These are phyloP conservation scores for Cydia amplana DNA, from an alignment of 1,140 invertebrate genomes.

Conservation along the genomic window DNA sequence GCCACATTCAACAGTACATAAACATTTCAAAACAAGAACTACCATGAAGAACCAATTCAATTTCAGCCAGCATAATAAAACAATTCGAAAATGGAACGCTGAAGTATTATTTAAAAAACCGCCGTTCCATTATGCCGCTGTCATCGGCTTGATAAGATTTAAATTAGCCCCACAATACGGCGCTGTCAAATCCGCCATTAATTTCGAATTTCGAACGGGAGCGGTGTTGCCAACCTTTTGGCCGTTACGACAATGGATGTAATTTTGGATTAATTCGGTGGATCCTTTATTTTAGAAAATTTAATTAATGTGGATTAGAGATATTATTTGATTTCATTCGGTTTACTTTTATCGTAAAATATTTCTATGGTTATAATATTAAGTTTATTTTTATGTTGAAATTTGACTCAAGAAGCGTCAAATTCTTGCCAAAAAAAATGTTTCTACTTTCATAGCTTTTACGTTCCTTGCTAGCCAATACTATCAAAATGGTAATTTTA, in stretches of 20 bases:
- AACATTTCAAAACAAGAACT: constrained; percentile 14
- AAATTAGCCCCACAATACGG: constrained; percentile 77
- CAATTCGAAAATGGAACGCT: constrained; percentile 53
- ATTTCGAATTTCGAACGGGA: constrained; percentile 77
- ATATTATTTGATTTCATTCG: not conserved
- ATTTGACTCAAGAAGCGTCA: too few relatives aligned
- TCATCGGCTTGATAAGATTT: constrained; percentile 79
- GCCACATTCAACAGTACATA: not conserved
- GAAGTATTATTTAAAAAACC: constrained; percentile 68
- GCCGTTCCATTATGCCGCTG: constrained; percentile 75
- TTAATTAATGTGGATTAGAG: constrained; percentile 2
- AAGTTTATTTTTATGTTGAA: not conserved
- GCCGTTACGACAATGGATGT: constrained; percentile 6
- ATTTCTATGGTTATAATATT: not conserved
- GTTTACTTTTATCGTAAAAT: not conserved
- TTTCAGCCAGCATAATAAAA: constrained; percentile 39
- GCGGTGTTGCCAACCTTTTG: constrained; percentile 54
- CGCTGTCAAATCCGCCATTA: constrained; percentile 79
- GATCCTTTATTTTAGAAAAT: constrained; percentile 26
- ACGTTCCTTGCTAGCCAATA: too few relatives aligned
- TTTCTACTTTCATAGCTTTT: too few relatives aligned
- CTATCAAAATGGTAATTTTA: too few relatives aligned
- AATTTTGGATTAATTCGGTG: constrained; percentile 14
- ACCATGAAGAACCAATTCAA: constrained; percentile 17
- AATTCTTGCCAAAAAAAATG: too few relatives aligned